Evolutionary conservation across 2,113 vertebrate genomes (phyloP).

Genomic region (Spea multiplicata): DNA sequence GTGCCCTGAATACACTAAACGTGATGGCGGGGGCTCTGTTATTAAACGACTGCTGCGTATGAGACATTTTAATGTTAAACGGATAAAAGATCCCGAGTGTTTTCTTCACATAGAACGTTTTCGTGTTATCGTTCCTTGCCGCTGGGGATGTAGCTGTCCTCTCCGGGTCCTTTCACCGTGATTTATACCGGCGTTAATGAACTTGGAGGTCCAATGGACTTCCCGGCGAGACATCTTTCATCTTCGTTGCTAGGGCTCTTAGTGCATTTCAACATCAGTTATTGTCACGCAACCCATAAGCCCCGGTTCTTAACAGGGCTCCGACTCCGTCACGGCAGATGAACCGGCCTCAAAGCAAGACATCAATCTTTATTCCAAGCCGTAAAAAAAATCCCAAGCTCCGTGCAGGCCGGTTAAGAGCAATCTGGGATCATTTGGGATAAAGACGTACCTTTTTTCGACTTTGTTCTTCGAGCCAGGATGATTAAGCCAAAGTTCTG

Average conservation of each 20-base stretch:
- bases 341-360: conserved; percentile 20
- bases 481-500: conserved; percentile 9
- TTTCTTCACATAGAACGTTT: background rate
- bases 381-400: background rate
- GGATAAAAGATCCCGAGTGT: background rate
- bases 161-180: conserved; percentile 10
- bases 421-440: background rate
- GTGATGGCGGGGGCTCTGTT: too few relatives aligned
- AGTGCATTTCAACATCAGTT: conserved; percentile 26
- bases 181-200: conserved; percentile 36
- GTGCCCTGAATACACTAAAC: too few relatives aligned
- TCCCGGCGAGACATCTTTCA: conserved; percentile 9
- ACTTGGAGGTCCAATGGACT: conserved; percentile 10
- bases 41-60: too few relatives aligned
- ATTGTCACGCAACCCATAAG: conserved; percentile 9
- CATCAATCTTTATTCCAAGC: conserved; percentile 41
- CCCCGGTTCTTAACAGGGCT: conserved; percentile 4
- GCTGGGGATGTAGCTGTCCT: background rate
- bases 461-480: conserved; percentile 2
- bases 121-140: background rate
- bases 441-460: conserved; percentile 5
- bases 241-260: background rate
- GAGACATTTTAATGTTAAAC: too few relatives aligned
- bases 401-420: background rate
- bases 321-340: conserved; percentile 18